Conservation (phyloP, 2,797 vertebrate species). For the Micromesistius poutassou region DNA sequence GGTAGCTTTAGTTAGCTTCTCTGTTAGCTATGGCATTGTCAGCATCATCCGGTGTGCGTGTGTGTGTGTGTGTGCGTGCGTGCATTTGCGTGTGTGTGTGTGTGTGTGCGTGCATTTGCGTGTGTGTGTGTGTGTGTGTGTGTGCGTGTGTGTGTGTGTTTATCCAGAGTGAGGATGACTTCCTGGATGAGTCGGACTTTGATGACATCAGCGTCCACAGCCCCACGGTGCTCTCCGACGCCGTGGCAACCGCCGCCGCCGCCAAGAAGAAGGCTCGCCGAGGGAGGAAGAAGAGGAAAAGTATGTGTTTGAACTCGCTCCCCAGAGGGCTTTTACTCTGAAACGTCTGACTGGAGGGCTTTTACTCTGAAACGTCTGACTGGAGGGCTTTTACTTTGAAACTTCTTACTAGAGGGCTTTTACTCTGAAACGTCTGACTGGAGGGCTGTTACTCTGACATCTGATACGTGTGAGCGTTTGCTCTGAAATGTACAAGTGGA, state of each 20-base stretch:
- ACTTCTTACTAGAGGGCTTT: too few species aligned
- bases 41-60: background rate
- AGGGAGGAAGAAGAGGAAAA: constrained; percentile 93
- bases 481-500: too few species aligned
- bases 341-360: background rate
- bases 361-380: too few species aligned
- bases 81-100: background rate
- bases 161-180: constrained; percentile 93
- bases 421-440: background rate
- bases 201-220: constrained; percentile 97
- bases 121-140: constrained; percentile 3
- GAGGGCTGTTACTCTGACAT: background rate
- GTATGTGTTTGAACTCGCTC: constrained; percentile 50
- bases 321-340: background rate
- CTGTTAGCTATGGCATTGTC: background rate
- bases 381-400: background rate
- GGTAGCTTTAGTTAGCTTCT: background rate
- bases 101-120: constrained; percentile 24
- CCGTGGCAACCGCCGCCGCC: constrained; percentile 76
- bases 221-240: constrained; percentile 88
- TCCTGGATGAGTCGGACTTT: constrained; percentile 92
- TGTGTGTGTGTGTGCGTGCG: background rate
- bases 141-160: constrained; percentile 20
- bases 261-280: constrained; percentile 85
- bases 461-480: too few species aligned